Percentiles rank a stretch among this genome's conserved stretches.
Conservation (phyloP, 2,113 vertebrate genomes). For the Chloropsis hardwickii region DNA sequence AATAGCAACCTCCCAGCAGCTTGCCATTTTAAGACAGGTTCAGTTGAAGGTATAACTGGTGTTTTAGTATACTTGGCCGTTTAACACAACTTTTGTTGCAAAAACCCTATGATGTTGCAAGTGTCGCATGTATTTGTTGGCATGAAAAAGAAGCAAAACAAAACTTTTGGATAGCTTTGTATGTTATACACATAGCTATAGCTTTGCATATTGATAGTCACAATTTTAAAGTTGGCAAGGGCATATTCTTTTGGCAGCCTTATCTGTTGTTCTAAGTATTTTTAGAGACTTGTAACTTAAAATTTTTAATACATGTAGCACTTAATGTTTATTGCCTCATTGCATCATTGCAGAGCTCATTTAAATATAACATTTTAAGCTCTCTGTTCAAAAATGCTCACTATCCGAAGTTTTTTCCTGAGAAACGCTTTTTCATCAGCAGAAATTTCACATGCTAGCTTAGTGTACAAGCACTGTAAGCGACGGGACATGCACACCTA, state of each 20-base stretch:
- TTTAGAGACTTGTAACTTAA: background rate
- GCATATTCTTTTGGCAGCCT: background rate
- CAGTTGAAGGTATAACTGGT: slow-evolving; percentile 35
- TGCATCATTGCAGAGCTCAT: background rate
- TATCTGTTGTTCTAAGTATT: background rate
- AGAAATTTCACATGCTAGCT: background rate
- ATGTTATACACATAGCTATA: background rate
- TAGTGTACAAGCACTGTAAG: background rate
- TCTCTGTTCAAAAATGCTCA: background rate
- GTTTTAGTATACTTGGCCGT: background rate
- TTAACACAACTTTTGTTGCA: background rate
- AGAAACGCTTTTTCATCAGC: background rate
- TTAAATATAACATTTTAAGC: background rate
- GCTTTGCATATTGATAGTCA: background rate
- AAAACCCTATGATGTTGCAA: background rate
- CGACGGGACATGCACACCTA: background rate
- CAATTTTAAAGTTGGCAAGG: background rate
- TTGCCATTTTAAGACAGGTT: slow-evolving; percentile 92
- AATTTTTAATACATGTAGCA: background rate
- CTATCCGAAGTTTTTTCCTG: background rate
- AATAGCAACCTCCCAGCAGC: slow-evolving; percentile 85
- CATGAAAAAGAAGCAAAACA: background rate
- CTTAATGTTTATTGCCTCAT: background rate
- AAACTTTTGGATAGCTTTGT: background rate
- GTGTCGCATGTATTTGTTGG: fast-evolving